These are phyloP conservation scores for Enteromius paludinosus DNA, from an alignment of 2,797 vertebrate genomes.

Conservation along the genomic window DNA sequence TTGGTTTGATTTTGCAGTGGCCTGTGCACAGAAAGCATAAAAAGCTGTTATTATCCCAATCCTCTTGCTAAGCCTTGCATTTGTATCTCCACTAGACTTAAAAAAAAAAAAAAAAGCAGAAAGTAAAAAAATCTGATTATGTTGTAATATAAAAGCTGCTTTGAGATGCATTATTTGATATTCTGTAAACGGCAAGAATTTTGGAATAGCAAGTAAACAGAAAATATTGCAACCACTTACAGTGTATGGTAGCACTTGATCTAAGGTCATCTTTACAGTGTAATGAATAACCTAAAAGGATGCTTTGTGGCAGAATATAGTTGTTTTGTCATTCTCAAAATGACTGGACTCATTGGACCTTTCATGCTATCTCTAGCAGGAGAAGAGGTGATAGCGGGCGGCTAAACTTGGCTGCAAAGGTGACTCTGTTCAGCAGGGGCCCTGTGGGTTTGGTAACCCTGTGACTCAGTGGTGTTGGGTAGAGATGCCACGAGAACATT, in stretches of 20 bases:
- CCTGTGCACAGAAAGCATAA: not conserved
- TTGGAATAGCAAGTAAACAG: not conserved
- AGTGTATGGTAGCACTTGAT: not conserved
- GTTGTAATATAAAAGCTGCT: not conserved
- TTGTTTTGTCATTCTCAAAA: conserved; percentile 53
- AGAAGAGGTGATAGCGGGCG: conserved; percentile 75
- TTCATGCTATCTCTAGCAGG: conserved; percentile 65
- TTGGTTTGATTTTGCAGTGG: not conserved
- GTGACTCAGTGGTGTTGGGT: conserved; percentile 71
- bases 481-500: conserved; percentile 63
- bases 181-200: not conserved
- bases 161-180: not conserved
- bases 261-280: conserved; percentile 33
- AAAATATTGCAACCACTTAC: not conserved
- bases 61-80: not conserved
- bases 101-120: not conserved
- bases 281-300: not conserved
- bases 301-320: conserved; percentile 21
- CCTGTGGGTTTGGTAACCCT: conserved; percentile 66
- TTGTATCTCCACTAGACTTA: not conserved
- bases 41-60: not conserved
- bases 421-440: conserved; percentile 60
- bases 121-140: not conserved
- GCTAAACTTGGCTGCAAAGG: conserved; percentile 77
- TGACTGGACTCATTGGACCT: conserved; percentile 45